phyloP scores from a whole-genome alignment of 2,797 vertebrate species.

The Myotis planiceps region DNA sequence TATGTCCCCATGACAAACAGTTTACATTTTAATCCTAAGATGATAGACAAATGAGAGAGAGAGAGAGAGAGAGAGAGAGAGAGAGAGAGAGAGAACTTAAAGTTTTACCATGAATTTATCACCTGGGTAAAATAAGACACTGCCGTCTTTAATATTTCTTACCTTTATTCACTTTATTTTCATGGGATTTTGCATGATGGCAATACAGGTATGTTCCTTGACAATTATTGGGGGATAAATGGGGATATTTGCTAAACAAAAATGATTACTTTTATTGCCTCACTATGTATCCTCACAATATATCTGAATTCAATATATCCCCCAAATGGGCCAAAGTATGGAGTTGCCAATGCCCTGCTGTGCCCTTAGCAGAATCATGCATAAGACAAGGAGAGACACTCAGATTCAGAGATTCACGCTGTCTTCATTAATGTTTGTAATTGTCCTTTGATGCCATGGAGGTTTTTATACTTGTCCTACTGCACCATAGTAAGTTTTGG shows the following conservation, averaged over 20 bases:
- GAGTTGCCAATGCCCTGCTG: neutral
- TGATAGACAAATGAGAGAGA: neutral
- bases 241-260: neutral
- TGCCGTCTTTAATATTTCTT: neutral
- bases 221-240: neutral
- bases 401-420: neutral
- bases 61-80: neutral
- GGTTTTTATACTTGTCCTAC: neutral
- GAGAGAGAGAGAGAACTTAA: no score
- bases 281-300: neutral
- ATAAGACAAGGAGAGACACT: neutral
- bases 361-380: neutral
- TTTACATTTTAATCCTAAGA: neutral
- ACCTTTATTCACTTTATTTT: neutral
- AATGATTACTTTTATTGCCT: neutral
- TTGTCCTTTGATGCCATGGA: neutral
- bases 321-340: neutral
- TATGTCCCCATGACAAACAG: neutral
- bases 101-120: neutral
- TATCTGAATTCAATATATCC: neutral
- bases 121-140: neutral
- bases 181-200: neutral
- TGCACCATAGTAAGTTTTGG: neutral
- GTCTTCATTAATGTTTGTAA: neutral
- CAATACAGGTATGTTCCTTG: neutral